A percentile compares a stretch with the other conserved stretches of the same genome.
Evolutionary conservation across 2,888 invertebrate genomes (phyloP).

Genomic region (Archaeoteleia sp.): DNA sequence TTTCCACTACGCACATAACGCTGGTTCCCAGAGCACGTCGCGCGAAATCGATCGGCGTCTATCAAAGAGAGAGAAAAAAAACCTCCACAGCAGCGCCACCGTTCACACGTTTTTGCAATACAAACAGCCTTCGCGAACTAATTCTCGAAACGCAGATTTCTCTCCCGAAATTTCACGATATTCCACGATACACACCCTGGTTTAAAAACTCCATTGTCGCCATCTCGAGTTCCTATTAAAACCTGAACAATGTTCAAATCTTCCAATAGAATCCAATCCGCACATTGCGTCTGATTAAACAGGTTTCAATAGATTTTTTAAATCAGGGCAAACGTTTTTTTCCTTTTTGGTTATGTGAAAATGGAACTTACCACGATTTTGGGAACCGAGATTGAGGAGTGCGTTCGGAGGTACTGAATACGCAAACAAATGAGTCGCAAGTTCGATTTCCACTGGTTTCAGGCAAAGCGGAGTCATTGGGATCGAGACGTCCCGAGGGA

Average conservation of each 20-base stretch:
- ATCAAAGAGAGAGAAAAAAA: conserved; percentile 28
- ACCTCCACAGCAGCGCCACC: conserved; percentile 61
- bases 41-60: conserved; percentile 66
- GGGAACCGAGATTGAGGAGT: neutral
- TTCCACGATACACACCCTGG: too few species aligned
- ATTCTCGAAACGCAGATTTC: conserved; percentile 17
- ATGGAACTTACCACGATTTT: conserved; percentile 5
- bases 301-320: too few species aligned
- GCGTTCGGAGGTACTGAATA: neutral
- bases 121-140: conserved; percentile 33
- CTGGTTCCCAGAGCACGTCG: conserved; percentile 44
- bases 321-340: too few species aligned
- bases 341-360: too few species aligned
- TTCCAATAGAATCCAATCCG: too few species aligned
- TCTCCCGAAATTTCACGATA: too few species aligned
- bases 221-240: too few species aligned
- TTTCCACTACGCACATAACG: conserved; percentile 43
- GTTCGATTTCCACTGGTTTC: neutral
- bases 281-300: too few species aligned
- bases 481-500: conserved; percentile 43
- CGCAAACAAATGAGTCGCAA: conserved; percentile 4
- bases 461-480: conserved; percentile 6
- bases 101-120: conserved; percentile 25
- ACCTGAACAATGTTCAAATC: too few species aligned
- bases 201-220: too few species aligned